Evolutionary conservation across 2,113 vertebrate species (phyloP), one percentile per base, ranked within the genome.

Genomic region (Nothoprocta pentlandii): DNA sequence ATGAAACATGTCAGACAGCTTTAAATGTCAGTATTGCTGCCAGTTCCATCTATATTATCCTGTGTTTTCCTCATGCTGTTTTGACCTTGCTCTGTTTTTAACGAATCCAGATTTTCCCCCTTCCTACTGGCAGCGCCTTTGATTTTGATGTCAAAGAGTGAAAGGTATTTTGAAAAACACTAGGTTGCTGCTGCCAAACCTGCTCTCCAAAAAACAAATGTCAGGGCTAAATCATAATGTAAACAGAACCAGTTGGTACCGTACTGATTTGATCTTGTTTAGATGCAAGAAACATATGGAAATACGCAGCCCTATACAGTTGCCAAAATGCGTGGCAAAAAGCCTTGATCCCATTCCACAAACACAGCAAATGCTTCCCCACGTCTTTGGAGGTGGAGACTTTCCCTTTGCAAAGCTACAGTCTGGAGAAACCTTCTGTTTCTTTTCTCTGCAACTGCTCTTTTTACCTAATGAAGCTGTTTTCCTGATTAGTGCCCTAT

Each of bases 271-370:
- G 46, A 49, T 83, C 34, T 80, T 91, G 61, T 93, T 93, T 89
- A 88, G 56, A 75, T 86, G 76, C 78, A 80, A 80, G 83, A 95
- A 90, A 56, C 76, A 75, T 80, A 85, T 80, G 79, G 85, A 95
- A 94, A 80, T 95, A 78, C n/a, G 77, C 68, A 77, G 59, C 26
- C 28, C n/a, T 23, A 91, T 30, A 59, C 34, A 6, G 6, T 46
- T 94, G 89, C 92, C 88, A 96, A 92, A 86, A 78, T 16, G 20
- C 12, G 32, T 53, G 62, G 66, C 28, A 84, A 74, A 90, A 90
- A 91, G 32, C 62, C 42, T 89, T 58, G 32, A 12, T 82, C n/a
- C 44, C 16, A 23, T 87, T 87, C 69, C 34, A 56, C 25, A 83
- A 86, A 71, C 32, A 74, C 51, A 83, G 67, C 51, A 94, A 80